Percentiles rank a stretch among this genome's conserved stretches.
Conservation (phyloP, 2,797 vertebrate genomes). For the Dipus sagitta region DNA sequence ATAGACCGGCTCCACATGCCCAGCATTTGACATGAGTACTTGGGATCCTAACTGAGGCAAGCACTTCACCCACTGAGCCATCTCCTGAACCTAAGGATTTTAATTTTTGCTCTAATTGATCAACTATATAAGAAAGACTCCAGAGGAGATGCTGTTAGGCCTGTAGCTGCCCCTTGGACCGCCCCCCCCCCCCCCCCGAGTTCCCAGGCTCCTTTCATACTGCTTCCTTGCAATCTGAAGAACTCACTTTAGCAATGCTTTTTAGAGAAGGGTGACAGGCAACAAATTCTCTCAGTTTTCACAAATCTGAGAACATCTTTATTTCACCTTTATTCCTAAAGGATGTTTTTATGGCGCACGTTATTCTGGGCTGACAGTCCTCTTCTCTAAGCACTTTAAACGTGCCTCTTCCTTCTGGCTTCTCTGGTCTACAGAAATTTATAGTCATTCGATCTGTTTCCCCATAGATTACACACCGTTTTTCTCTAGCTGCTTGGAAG, state of each 20-base stretch:
- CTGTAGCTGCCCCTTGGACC: not conserved
- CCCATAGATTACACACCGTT: not conserved
- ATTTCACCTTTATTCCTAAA: slow-evolving; percentile 42
- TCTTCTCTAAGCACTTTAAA: slow-evolving; percentile 41
- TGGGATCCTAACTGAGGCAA: too few relatives aligned
- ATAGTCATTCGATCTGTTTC: not conserved
- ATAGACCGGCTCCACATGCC: too few relatives aligned
- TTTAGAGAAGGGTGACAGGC: not conserved
- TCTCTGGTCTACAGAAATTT: not conserved
- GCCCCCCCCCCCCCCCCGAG: not conserved
- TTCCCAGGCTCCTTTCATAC: not conserved
- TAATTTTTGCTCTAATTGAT: slow-evolving; percentile 32
- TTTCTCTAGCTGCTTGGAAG: slow-evolving; percentile 44
- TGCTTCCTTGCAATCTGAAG: not conserved
- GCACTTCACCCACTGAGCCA: too few relatives aligned
- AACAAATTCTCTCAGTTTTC: not conserved
- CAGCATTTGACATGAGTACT: too few relatives aligned
- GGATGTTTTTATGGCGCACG: not conserved
- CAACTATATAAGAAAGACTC: not conserved
- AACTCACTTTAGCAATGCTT: not conserved
- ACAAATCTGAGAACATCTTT: slow-evolving; percentile 7
- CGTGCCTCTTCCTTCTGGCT: not conserved
- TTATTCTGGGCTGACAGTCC: slow-evolving; percentile 36
- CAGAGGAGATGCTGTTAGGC: not conserved
- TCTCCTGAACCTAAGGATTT: not conserved